Evolutionary conservation across 2,113 vertebrate genomes (phyloP), one percentile per base, ranked within the genome.

Genomic region (Coptodon bakossiorum): DNA sequence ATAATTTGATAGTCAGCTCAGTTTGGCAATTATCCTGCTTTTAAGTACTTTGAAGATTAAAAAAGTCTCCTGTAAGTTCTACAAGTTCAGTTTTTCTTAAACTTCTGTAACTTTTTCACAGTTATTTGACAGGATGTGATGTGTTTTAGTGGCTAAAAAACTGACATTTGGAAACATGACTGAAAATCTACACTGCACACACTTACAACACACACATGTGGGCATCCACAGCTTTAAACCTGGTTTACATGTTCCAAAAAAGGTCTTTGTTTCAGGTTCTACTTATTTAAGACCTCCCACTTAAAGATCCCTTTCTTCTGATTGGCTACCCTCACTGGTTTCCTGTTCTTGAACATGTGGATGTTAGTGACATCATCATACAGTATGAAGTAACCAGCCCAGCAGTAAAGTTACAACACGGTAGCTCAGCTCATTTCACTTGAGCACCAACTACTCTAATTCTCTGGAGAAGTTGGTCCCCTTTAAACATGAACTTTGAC

Each of bases 401-500:
- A 0, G n/a, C n/a, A 43, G 12, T 16, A 2, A 16, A 14, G 10
- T 66, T 38, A 66, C 34, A 66, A 14, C 12, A 24, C 0, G 0
- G 66, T 71, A 63, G 17, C 0, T 63, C 13, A 10, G 57, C 57
- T 17, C 5, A 1, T 57, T 27, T 57, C 24, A 2, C 56, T 59
- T 0, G 59, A 63, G 29, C 59, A 34, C 2, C 31, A 38, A 2
- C 24, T 40, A 40, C n/a, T 71, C 36, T 68, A 11, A 68, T 22
- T 13, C 2, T 14, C 10, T 43, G 36, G n/a, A 71, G 12, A 34
- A 0, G 36, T 6, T 14, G 0, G 2, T 2, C n/a, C 36, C 3
- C 7, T 1, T 66, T 43, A 71, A 0, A 43, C 36, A 0, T 43
- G 66, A 71, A 43, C 36, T 38, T 71, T 9, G 38, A 24, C 12